Evolutionary conservation across 2,888 invertebrate genomes (phyloP).

Genomic region (Synergus gifuensis): DNA sequence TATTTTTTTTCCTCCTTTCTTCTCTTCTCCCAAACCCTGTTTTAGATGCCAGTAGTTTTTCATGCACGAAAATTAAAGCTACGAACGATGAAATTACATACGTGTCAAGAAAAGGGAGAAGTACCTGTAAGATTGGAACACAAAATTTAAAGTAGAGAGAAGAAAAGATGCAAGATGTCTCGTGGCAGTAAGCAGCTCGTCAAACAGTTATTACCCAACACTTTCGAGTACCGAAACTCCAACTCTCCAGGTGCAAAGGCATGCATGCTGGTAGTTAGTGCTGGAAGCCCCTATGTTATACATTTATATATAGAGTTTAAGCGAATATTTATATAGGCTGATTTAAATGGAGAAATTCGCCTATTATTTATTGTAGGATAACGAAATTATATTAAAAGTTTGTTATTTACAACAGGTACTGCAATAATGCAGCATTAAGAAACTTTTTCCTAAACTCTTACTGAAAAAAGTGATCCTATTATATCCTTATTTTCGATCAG

Average conservation of each 20-base stretch:
- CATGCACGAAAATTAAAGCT: constrained; percentile 29
- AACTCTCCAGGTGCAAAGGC: constrained; percentile 59
- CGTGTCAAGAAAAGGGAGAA: constrained; percentile 40
- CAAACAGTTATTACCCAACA: constrained; percentile 54
- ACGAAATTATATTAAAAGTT: constrained; percentile 4
- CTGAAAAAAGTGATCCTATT: constrained; percentile 4
- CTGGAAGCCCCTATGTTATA: constrained; percentile 44
- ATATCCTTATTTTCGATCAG: constrained; percentile 15
- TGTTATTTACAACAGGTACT: constrained; percentile 1
- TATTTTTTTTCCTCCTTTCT: constrained; percentile 30
- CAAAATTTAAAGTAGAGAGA: constrained; percentile 12
- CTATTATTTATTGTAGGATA: constrained; percentile 14
- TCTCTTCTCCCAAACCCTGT: constrained; percentile 8
- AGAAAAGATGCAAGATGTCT: constrained; percentile 31
- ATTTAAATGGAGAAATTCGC: constrained; percentile 3
- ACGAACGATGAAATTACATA: constrained; percentile 34
- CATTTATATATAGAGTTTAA: constrained; percentile 44
- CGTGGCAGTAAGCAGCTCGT: constrained; percentile 50
- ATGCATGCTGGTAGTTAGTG: constrained; percentile 44
- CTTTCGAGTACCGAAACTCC: constrained; percentile 51
- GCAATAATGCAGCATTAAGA: not conserved
- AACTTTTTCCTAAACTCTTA: constrained; percentile 1
- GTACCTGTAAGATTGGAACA: not conserved
- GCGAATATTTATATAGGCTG: constrained; percentile 29
- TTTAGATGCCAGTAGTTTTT: constrained; percentile 21